Conservation (phyloP, 2,888 invertebrate species). For the Plagiodera versicolora region DNA sequence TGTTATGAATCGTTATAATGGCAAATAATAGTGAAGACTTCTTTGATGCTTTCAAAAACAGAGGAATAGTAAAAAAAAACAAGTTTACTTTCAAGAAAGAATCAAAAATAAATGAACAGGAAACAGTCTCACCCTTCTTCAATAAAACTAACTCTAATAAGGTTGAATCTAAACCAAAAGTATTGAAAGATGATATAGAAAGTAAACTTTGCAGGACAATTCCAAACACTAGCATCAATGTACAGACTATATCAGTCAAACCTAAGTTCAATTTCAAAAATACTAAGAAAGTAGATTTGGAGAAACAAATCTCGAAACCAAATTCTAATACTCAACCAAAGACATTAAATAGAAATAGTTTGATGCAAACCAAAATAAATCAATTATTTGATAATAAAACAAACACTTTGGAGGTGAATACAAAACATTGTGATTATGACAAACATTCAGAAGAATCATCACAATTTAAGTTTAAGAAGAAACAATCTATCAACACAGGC, state of each 20-base stretch:
- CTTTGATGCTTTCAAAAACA: constrained; percentile 33
- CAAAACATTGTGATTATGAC: not conserved
- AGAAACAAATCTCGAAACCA: not conserved
- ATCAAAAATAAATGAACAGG: not conserved
- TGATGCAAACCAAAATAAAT: not conserved
- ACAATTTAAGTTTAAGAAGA: constrained; percentile 25
- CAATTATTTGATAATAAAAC: not conserved
- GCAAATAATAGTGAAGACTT: constrained; percentile 33
- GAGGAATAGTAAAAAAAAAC: constrained; percentile 27
- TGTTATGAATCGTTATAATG: constrained; percentile 15
- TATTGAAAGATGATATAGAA: constrained; percentile 2
- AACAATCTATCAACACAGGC: not conserved
- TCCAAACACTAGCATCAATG: not conserved
- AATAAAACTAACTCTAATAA: constrained; percentile 3
- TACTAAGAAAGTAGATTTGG: not conserved
- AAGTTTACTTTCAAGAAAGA: constrained; percentile 36
- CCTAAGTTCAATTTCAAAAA: not conserved
- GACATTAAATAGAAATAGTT: not conserved
- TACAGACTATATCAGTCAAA: not conserved
- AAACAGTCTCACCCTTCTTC: constrained; percentile 20
- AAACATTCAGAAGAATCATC: constrained; percentile 2
- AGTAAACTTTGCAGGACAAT: not conserved
- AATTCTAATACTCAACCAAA: not conserved
- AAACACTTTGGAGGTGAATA: not conserved
- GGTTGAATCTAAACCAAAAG: constrained; percentile 13